These are phyloP conservation scores for Eptesicus fuscus DNA, from an alignment of 2,113 vertebrate genomes.

Conservation along the genomic window DNA sequence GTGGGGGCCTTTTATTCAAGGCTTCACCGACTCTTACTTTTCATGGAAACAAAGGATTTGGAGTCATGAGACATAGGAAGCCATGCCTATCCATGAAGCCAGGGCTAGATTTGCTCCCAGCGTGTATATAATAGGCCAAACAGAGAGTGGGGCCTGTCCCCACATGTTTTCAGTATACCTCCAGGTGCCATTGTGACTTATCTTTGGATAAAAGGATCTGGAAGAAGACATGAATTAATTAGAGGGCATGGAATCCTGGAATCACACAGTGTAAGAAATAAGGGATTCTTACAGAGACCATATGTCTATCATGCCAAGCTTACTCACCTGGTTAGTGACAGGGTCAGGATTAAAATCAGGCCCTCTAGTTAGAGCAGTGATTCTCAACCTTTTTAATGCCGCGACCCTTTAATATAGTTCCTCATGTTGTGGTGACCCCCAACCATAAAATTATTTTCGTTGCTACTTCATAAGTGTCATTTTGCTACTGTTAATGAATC, in stretches of 20 bases:
- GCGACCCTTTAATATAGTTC: no score
- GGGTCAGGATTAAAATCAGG: background rate
- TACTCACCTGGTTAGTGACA: slow-evolving; percentile 2
- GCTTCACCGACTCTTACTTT: background rate
- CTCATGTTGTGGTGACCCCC: no score
- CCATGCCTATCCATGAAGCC: background rate
- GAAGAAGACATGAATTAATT: slow-evolving; percentile 25
- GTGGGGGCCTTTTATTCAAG: slow-evolving; percentile 25
- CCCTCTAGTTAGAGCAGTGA: background rate
- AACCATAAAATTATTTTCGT: no score
- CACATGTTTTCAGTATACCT: background rate
- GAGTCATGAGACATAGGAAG: background rate
- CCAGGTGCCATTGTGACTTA: background rate
- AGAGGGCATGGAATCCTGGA: background rate
- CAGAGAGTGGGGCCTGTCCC: background rate
- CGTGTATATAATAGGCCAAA: background rate
- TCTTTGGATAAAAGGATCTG: background rate
- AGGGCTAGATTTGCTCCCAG: background rate
- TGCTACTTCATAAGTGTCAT: no score
- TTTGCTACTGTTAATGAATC: no score
- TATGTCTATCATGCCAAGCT: background rate
- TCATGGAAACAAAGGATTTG: slow-evolving; percentile 10
- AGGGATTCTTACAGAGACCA: background rate
- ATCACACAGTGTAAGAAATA: background rate
- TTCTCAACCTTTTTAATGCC: no score